Base-by-base conservation (phyloP, 2,888 invertebrate genomes). In the Neelides folsomi region DNA sequence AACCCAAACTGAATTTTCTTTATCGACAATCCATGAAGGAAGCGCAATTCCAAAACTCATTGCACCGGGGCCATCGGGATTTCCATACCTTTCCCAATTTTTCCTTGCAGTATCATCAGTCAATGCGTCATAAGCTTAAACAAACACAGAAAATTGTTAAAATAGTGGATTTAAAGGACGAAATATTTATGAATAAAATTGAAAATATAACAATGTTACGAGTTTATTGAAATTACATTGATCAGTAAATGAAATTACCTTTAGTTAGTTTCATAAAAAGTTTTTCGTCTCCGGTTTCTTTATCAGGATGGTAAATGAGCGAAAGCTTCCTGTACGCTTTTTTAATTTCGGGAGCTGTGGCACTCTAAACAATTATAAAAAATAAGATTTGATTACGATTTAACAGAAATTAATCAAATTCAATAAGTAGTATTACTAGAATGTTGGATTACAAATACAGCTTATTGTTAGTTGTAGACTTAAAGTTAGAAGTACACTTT, bases 11-110 rank as follows among this genome's bases (percentile, higher is more conserved):
- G 95, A 95, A 71, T 99, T 98, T 72, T 98, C 93, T 71, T 97
- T 94, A 69, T 97, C 95, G 9, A 99, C 94, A 70, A 99, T 94
- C 98, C 98, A 99, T 50, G 97, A 95, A 6, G 98, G 98, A 49
- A 99, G 71, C 7, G 98, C 98, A 69, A 99, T 99, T 53, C 98
- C 98, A 78, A 99, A 98, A 66, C 90, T 92, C 82, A 94, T 97
- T 19, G 94, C 97, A 58, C 94, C 95, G 0, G 98, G 98, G 2
- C 98, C 98, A 77, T 99, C 98, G 1, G 98, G 98, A 76, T 99
- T 98, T 18, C 98, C 98, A 78, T 95, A 94, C 70, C 89, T 89
- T 69, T 97, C 94, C 90, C 94, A 99, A 73, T 99, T 99, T 69
- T 85, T 83, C 59, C 89, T 79, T 2, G 97, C 86, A 70, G 95